Percentiles rank a stretch among this genome's conserved stretches.
These are phyloP conservation scores for Elysia crispata DNA, from an alignment of 2,888 invertebrate species.

Conservation along the genomic window DNA sequence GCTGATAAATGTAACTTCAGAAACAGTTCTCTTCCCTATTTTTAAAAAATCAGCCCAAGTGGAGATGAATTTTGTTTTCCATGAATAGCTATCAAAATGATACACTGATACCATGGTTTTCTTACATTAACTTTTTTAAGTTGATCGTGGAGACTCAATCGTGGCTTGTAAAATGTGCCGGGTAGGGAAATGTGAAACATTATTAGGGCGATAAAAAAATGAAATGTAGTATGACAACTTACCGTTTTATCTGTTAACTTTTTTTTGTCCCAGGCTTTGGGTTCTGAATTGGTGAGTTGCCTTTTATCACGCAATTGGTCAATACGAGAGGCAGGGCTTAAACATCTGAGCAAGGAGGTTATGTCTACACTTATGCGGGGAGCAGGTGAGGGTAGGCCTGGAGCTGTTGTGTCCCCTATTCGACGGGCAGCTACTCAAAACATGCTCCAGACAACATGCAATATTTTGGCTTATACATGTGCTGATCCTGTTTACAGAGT, in stretches of 20 bases:
- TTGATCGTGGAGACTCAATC: no score
- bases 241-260: no score
- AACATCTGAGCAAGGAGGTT: constrained; percentile 72
- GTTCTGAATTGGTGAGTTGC: constrained; percentile 76
- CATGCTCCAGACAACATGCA: constrained; percentile 75
- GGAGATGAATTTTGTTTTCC: no score
- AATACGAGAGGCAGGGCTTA: constrained; percentile 75
- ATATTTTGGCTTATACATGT: constrained; percentile 76
- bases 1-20: no score
- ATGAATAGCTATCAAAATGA: no score
- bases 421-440: constrained; percentile 65
- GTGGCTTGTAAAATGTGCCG: no score
- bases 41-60: no score
- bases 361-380: constrained; percentile 67
- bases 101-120: no score
- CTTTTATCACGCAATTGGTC: constrained; percentile 78
- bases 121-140: no score
- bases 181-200: background rate
- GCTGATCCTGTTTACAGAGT: constrained; percentile 79
- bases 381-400: constrained; percentile 67
- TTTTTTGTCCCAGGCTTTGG: constrained; percentile 71
- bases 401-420: constrained; percentile 59
- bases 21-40: no score
- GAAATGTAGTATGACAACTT: background rate
- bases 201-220: background rate